Evolutionary conservation across 2,888 invertebrate genomes (phyloP), one percentile per base, ranked within the genome.

Genomic region (Dilophus febrilis): DNA sequence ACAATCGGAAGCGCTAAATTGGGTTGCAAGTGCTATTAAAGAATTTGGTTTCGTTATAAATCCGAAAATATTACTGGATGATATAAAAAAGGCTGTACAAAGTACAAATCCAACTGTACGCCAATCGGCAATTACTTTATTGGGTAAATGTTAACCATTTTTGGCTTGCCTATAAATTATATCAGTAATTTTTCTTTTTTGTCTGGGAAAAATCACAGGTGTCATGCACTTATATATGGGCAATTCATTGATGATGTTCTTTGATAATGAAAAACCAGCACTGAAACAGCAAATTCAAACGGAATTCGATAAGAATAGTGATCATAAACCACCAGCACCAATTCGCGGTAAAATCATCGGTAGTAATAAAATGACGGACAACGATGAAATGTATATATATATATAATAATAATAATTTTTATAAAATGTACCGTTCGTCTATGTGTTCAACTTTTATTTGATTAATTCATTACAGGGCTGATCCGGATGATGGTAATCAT

Each of bases 101-200:
- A 86, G 87, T 2, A 84, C 82, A 2, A 91, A 90, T 59, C 87
- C 87, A 0, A 74, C 74, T 31, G 84, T 92, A 1, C 72, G 91
- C 2, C 76, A 78, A 0, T 71, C 87, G 0, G 78, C 79, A 0
- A 77, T 91, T 12, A 65, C 70, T 19, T 37, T 48, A 28, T 18
- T 48, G 13, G 43, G 36, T 37, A 28, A 40, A 33, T 12, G 2
- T 10, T 4, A 22, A 30, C 27, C 30, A 13, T 4, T 40, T 26
- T 33, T 19, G 27, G 7, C 28, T 11, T 26, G 10, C 11, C 14
- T 19, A 18, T 3, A 13, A n/a, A 35, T 14, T 18, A 11, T 17
- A 14, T 2, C 14, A 18, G 34, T 34, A 34, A 2, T 10, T 3
- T 31, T 30, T n/a, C 17, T 38, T 26, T 16, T 19, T 22, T 18